Conservation (phyloP, 2,888 invertebrate species). For the Pomacea canaliculata region DNA sequence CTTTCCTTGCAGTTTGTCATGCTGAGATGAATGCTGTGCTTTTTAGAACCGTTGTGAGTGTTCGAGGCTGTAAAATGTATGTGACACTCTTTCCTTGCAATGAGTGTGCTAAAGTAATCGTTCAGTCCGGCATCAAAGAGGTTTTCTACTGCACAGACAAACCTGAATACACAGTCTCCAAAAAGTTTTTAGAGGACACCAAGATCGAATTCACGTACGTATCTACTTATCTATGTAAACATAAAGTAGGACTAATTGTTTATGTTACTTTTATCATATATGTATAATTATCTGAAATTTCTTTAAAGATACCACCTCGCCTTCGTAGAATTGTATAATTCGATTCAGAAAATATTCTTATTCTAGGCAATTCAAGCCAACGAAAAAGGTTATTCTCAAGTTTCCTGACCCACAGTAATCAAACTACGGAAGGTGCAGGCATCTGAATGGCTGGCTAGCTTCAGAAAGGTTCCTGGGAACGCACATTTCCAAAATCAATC, state of each 20-base stretch:
- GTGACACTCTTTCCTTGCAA: slow-evolving; percentile 96
- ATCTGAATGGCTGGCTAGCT: no score
- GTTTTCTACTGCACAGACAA: slow-evolving; percentile 84
- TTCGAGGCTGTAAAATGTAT: slow-evolving; percentile 86
- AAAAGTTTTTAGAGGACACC: slow-evolving; percentile 84
- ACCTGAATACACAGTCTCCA: slow-evolving; percentile 82
- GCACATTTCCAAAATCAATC: no score
- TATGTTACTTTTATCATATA: no score
- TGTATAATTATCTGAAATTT: no score
- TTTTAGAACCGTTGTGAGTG: slow-evolving; percentile 86
- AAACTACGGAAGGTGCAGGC: not conserved
- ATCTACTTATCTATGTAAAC: not conserved
- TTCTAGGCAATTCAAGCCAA: slow-evolving; percentile 48
- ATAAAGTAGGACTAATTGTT: no score
- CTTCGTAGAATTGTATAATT: no score
- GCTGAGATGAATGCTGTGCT: slow-evolving; percentile 97
- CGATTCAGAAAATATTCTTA: not conserved
- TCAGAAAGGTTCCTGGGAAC: no score
- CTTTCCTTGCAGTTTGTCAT: slow-evolving; percentile 83
- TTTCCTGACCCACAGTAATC: slow-evolving; percentile 27
- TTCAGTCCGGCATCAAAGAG: slow-evolving; percentile 89
- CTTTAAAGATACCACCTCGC: no score
- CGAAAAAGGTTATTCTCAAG: slow-evolving; percentile 44
- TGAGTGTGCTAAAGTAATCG: slow-evolving; percentile 96
- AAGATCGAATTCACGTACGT: slow-evolving; percentile 75